Base-by-base conservation (phyloP, 2,113 vertebrate genomes). In the Thamnophis sirtalis region DNA sequence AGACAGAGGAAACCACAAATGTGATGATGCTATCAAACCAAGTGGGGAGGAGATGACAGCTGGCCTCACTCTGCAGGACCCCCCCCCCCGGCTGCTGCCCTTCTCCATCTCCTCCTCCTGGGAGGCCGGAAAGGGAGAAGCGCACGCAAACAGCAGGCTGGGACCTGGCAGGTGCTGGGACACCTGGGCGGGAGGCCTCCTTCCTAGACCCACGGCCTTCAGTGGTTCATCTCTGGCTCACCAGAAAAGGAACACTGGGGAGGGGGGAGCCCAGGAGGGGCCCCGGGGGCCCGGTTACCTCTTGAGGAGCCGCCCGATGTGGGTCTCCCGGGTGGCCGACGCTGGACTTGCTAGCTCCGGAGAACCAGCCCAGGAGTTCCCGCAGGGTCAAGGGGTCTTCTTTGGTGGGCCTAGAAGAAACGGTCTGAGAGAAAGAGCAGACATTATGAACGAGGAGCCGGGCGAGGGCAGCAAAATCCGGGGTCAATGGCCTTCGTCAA, bases 321-420 rank as follows among this genome's bases (percentile, higher is more conserved):
- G 0, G 3, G 9, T 33, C 80, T 94, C 91, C 95, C 89, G 85
- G 63, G 0, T 24, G 85, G 53, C 84, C n/a, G 60, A 5, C 91
- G 94, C 94, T 92, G 0, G 95, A 54, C 84, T 38, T 89, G 93
- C 94, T 86, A 8, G 93, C 85, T 3, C 60, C 68, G 0, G 95
- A 96, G 73, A 96, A 94, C 95, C 96, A 95, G 93, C 92, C 93
- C 0, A 95, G 95, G 92, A 95, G 43, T 89, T 95, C 94, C 0
- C 91, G 94, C 95, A 95, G 92, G 0, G 89, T 90, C 58, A 88
- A 19, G 0, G 91, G 93, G 88, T 89, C 84, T 0, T 93, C 96
- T 89, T 63, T 26, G 89, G 90, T 21, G 87, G 94, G 93, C 38
- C 96, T 96, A 94, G 93, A 91, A 92, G 88, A 51, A 93, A 95